These are phyloP conservation scores for Drosophila helvetica DNA, from an alignment of 2,888 invertebrate genomes.

Conservation along the genomic window DNA sequence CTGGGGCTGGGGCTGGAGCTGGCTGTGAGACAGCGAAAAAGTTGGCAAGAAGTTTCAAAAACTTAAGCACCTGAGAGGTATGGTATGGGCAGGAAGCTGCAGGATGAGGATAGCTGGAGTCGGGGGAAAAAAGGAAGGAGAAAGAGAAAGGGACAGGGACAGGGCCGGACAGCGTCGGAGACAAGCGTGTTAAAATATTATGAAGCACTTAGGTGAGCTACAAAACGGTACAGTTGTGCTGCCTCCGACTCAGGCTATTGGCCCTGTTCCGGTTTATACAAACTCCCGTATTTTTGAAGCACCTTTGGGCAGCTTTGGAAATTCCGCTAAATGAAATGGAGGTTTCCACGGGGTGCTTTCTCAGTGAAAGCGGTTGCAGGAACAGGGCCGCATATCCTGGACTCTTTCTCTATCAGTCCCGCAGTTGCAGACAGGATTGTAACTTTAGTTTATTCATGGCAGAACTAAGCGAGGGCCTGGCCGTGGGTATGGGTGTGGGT, in stretches of 20 bases:
- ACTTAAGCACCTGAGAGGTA: constrained; percentile 63
- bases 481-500: too few species aligned
- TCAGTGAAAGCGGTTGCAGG: neutral
- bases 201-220: constrained; percentile 70
- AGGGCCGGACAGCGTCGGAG: constrained; percentile 26
- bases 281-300: neutral
- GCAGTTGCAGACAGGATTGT: constrained; percentile 15
- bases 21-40: constrained; percentile 60
- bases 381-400: neutral
- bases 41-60: constrained; percentile 67
- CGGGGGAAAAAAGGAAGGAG: neutral
- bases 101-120: neutral
- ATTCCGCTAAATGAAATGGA: neutral
- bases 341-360: neutral
- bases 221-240: constrained; percentile 63
- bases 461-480: constrained; percentile 34
- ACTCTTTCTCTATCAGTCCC: neutral
- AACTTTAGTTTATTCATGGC: constrained; percentile 61
- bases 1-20: neutral
- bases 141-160: neutral
- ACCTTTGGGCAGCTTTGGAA: neutral
- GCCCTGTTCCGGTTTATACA: neutral
- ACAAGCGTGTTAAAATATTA: constrained; percentile 73
- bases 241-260: neutral
- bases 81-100: neutral